Evolutionary conservation across 2,797 vertebrate species (phyloP).

Genomic region (Graptemys geographica): DNA sequence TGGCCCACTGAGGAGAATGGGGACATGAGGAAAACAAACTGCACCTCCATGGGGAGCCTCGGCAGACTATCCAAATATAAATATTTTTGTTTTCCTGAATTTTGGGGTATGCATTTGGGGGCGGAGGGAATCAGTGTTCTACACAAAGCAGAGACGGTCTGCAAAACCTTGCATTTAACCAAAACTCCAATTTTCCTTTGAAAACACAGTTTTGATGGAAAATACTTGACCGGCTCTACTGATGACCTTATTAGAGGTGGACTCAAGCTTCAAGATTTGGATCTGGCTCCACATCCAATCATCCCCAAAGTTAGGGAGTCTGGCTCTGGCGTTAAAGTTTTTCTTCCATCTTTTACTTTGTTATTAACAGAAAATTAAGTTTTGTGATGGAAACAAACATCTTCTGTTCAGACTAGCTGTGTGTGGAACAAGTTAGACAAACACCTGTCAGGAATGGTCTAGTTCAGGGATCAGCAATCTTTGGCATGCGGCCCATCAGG

Average conservation of each 20-base stretch:
- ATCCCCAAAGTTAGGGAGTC: neutral
- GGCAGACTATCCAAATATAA: neutral
- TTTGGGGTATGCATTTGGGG: neutral
- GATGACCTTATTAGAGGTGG: neutral
- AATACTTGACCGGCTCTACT: neutral
- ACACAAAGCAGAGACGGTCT: neutral
- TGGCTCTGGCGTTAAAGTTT: neutral
- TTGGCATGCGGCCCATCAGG: too few relatives aligned
- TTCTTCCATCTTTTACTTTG: neutral
- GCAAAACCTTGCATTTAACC: neutral
- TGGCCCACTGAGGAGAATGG: neutral
- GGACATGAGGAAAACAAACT: neutral
- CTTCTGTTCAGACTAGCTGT: too few relatives aligned
- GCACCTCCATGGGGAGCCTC: rapidly evolving
- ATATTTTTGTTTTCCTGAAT: neutral
- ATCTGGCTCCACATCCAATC: neutral
- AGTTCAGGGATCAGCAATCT: too few relatives aligned
- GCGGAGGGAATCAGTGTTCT: neutral
- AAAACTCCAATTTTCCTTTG: neutral
- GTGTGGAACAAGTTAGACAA: too few relatives aligned
- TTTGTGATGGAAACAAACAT: neutral
- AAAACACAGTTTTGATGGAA: too few relatives aligned
- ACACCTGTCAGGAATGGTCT: too few relatives aligned
- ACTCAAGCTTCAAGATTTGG: neutral
- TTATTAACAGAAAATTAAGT: neutral